Evolutionary conservation across 2,888 invertebrate genomes (phyloP), one percentile per base, ranked within the genome.

Genomic region (Caenorhabditis virilis): DNA sequence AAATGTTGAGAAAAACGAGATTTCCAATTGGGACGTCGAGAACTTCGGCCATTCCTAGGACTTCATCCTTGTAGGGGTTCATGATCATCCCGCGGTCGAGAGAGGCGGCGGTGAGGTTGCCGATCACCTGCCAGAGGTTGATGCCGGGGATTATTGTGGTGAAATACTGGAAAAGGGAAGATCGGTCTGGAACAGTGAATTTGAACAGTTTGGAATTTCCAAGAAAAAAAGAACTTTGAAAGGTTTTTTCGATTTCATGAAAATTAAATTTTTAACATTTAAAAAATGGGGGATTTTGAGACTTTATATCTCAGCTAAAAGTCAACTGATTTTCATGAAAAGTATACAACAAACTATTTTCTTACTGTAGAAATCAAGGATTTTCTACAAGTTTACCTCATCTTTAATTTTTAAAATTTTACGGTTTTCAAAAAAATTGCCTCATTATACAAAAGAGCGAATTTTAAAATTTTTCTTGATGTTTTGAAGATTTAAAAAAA

Each of bases 1-100:
- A 78, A 41, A 77, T 62, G 58, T 78, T 78, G 51, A 78, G 35
- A 51, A 78, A 70, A 4, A 77, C 72, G 35, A 78, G 51, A 41
- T 78, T 76, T 38, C 70, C 77, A 26, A 76, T 60, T 13, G 68
- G 59, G 11, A 70, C 54, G 4, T 72, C 76, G n/a, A 72, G 49
- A 5, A 62, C 73, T 36, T 69, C 69, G n/a, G 78, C 72, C 25
- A 78, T 78, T 45, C 78, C 78, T 22, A 74, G 57, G 16, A 78
- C 70, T 39, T 77, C 77, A 26, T 72, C 75, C 20, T 51, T 57
- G 59, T 77, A 77, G 7, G 71, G 67, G 15, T 69, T 58, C 54
- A 76, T 78, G 33, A 77, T 72, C 45, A 59, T 57, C 55, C 71
- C 69, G 22, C 62, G 67, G 48, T 74, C 65, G 27, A 70, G 49